These are phyloP conservation scores for Oligia latruncula DNA, from an alignment of 2,888 invertebrate species.

Conservation along the genomic window DNA sequence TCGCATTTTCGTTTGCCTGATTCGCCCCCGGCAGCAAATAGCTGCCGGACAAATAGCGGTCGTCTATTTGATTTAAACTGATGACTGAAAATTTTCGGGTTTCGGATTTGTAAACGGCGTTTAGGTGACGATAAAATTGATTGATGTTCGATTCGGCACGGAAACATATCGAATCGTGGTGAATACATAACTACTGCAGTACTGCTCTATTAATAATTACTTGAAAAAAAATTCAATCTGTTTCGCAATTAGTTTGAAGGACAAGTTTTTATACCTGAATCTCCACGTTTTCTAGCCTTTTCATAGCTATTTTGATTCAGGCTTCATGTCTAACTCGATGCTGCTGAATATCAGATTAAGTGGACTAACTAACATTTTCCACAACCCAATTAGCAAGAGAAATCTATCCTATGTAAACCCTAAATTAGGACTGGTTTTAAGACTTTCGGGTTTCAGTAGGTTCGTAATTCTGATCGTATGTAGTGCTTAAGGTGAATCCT, in stretches of 20 bases:
- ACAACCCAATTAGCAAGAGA: constrained; percentile 35
- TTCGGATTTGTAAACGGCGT: neutral
- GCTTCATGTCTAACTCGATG: constrained; percentile 1
- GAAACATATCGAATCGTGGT: neutral
- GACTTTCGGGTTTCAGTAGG: neutral
- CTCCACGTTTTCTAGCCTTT: neutral
- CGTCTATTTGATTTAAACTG: neutral
- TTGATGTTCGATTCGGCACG: neutral
- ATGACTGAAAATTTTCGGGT: neutral
- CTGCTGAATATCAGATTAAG: constrained; percentile 29
- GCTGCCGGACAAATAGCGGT: neutral
- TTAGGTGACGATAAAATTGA: neutral
- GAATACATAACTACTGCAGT: neutral
- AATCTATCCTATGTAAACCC: neutral
- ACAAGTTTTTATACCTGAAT: neutral
- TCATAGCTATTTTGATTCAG: neutral
- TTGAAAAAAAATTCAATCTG: constrained; percentile 3
- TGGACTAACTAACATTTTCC: constrained; percentile 18
- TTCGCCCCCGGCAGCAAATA: neutral
- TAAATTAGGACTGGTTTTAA: neutral
- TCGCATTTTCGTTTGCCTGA: neutral
- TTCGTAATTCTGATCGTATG: neutral
- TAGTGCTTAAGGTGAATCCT: neutral
- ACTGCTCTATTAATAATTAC: neutral
- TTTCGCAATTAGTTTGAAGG: neutral